These are phyloP conservation scores for Xenopus laevis DNA, from an alignment of 2,113 vertebrate genomes.

Conservation along the genomic window DNA sequence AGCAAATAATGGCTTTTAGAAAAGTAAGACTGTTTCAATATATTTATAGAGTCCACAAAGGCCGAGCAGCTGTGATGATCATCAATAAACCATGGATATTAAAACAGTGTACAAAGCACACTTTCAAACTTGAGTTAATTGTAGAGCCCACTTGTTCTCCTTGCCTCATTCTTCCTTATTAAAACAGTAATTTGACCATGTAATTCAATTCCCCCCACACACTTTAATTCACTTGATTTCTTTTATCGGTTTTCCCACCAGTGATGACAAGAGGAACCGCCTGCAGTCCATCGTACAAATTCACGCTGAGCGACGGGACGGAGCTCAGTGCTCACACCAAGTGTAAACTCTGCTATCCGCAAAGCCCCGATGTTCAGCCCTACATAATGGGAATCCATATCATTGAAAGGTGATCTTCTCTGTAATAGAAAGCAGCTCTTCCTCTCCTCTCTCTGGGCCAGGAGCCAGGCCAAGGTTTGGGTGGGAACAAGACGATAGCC, in stretches of 20 bases:
- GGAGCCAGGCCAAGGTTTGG: neutral
- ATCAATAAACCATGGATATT: too few relatives aligned
- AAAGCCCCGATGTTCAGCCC: slow-evolving; percentile 86
- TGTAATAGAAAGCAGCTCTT: slow-evolving; percentile 21
- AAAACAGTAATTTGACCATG: too few relatives aligned
- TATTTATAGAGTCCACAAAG: too few relatives aligned
- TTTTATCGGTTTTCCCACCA: slow-evolving; percentile 51
- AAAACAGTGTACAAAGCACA: too few relatives aligned
- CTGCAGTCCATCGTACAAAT: slow-evolving; percentile 91
- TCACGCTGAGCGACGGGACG: slow-evolving; percentile 89
- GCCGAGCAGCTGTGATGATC: too few relatives aligned
- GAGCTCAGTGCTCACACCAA: slow-evolving; percentile 91
- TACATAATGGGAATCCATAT: slow-evolving; percentile 97
- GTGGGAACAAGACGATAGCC: neutral
- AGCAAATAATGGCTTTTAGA: too few relatives aligned
- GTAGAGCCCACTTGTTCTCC: too few relatives aligned
- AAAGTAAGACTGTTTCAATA: too few relatives aligned
- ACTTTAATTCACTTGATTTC: neutral
- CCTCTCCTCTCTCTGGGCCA: neutral
- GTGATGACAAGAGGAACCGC: slow-evolving; percentile 93
- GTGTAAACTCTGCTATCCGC: slow-evolving; percentile 93
- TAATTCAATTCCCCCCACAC: too few relatives aligned
- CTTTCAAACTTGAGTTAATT: too few relatives aligned
- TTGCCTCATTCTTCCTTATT: too few relatives aligned
- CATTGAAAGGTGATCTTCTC: slow-evolving; percentile 83